Evolutionary conservation across 2,888 invertebrate species (phyloP).

Genomic region (Eugnorisma glareosa): DNA sequence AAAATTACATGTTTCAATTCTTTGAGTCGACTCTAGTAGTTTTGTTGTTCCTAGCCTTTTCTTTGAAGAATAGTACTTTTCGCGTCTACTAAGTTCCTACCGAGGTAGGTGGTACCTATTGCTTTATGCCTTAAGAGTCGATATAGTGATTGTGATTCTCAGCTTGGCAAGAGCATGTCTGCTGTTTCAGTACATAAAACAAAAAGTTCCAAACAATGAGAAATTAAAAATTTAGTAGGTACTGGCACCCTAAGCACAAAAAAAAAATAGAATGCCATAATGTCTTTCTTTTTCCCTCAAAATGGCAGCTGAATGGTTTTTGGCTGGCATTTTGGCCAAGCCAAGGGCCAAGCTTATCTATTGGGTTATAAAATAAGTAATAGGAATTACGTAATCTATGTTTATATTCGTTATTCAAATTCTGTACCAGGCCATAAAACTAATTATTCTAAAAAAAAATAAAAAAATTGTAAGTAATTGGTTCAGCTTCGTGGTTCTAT

Average conservation of each 20-base stretch:
- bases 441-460: too few relatives aligned
- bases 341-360: too few relatives aligned
- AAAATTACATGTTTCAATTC: background rate
- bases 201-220: background rate
- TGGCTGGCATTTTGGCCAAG: background rate
- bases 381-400: background rate
- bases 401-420: conserved; percentile 27
- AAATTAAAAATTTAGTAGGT: background rate
- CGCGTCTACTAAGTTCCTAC: background rate
- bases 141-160: background rate
- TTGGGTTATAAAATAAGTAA: conserved; percentile 1
- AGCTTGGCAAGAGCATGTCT: background rate
- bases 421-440: too few relatives aligned
- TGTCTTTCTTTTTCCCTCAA: background rate
- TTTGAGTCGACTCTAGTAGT: background rate
- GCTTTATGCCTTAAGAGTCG: background rate
- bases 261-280: background rate
- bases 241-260: background rate
- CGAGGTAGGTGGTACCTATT: background rate
- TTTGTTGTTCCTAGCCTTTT: background rate
- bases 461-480: too few relatives aligned
- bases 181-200: background rate
- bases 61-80: background rate
- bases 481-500: conserved; percentile 55
- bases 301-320: background rate